Percentiles rank a stretch among this genome's conserved stretches.
These are phyloP conservation scores for Drosophila nigricruria DNA, from an alignment of 2,888 invertebrate genomes.

Conservation along the genomic window DNA sequence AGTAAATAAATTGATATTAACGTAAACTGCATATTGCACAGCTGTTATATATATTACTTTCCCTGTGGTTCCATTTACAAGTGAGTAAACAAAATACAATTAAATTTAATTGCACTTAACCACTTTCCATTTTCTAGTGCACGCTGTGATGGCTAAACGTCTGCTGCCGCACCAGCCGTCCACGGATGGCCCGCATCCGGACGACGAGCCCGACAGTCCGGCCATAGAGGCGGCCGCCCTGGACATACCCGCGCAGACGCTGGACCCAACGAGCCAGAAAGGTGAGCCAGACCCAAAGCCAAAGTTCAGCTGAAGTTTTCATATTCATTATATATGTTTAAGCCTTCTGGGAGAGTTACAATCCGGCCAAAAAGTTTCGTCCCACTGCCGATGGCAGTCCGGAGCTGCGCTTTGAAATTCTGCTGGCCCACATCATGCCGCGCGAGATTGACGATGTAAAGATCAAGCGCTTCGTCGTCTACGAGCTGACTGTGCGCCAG, in stretches of 20 bases:
- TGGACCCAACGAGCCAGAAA: slow-evolving; percentile 66
- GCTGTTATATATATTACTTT: slow-evolving; percentile 19
- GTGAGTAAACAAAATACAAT: too few species aligned
- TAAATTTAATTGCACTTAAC: background rate
- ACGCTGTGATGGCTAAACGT: slow-evolving; percentile 84
- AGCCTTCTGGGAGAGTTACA: slow-evolving; percentile 83
- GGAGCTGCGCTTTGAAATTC: slow-evolving; percentile 87
- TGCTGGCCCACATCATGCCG: slow-evolving; percentile 88
- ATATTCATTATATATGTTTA: background rate
- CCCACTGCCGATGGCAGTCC: slow-evolving; percentile 78
- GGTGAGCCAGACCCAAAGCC: slow-evolving; percentile 48
- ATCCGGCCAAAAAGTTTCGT: slow-evolving; percentile 51
- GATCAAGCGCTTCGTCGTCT: slow-evolving; percentile 89
- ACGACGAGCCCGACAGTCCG: slow-evolving; percentile 83
- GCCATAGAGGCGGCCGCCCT: slow-evolving; percentile 82
- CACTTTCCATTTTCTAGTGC: slow-evolving; percentile 66
- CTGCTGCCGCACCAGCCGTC: slow-evolving; percentile 70
- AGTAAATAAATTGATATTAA: slow-evolving; percentile 21
- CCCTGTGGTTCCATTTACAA: slow-evolving; percentile 15
- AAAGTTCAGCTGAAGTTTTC: background rate
- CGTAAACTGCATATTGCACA: slow-evolving; percentile 14
- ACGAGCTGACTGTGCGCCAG: slow-evolving; percentile 88
- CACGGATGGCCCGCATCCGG: slow-evolving; percentile 69
- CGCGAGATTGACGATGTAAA: slow-evolving; percentile 86
- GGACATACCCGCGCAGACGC: slow-evolving; percentile 71